A percentile compares a stretch with the other conserved stretches of the same genome.
phyloP scores from a whole-genome alignment of 2,888 invertebrate species.

The Chalcosyrphus nemorum region DNA sequence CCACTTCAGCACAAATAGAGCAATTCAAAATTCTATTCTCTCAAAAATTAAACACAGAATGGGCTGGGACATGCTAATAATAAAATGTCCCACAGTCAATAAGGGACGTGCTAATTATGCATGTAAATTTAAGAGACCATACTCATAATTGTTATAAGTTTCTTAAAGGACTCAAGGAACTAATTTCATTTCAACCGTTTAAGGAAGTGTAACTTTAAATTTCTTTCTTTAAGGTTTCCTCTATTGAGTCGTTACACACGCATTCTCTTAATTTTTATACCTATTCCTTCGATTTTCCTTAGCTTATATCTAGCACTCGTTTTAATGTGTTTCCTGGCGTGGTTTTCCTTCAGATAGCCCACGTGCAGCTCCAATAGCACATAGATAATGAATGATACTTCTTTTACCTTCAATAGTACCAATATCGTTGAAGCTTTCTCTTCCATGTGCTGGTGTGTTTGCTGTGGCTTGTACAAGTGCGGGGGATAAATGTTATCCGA shows the following conservation, averaged over 20 bases:
- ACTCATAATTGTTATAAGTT: no score
- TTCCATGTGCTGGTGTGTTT: no score
- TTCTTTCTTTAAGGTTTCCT: background rate
- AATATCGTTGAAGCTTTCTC: background rate
- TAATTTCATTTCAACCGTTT: no score
- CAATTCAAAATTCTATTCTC: background rate
- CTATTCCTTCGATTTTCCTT: no score
- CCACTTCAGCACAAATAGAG: background rate
- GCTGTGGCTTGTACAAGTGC: no score
- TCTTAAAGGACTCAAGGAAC: no score
- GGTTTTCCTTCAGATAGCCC: background rate
- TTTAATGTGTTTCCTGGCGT: background rate
- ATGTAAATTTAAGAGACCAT: no score
- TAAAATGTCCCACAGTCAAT: background rate
- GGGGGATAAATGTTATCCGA: no score
- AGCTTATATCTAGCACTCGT: background rate
- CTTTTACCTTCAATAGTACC: background rate
- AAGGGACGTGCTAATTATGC: background rate
- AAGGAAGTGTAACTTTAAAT: no score
- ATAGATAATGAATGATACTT: background rate
- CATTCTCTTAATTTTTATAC: no score
- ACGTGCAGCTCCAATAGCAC: background rate
- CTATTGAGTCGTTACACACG: no score
- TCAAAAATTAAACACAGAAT: background rate
- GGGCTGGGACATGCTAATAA: background rate